Conservation (phyloP, 2,113 vertebrate species). For the Megatriorchis doriae region DNA sequence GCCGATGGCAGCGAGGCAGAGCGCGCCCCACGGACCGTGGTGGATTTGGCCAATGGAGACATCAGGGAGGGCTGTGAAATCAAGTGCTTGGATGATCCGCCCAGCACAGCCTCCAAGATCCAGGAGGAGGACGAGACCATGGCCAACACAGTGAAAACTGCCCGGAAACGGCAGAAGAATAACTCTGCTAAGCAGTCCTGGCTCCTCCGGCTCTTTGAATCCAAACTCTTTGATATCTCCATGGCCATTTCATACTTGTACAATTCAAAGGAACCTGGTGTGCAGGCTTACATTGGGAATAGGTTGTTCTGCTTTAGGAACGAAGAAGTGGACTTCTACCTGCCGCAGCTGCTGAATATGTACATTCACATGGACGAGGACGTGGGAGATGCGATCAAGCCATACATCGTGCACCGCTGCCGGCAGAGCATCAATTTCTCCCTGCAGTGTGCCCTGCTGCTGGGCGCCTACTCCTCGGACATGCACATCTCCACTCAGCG, state of each 20-base stretch:
- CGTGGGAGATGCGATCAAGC: slow-evolving; percentile 94
- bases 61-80: slow-evolving; percentile 18
- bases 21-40: not conserved
- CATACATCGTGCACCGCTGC: slow-evolving; percentile 96
- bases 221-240: slow-evolving; percentile 94
- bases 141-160: slow-evolving; percentile 67
- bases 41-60: slow-evolving; percentile 68
- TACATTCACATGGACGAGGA: slow-evolving; percentile 99
- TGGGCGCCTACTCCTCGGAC: slow-evolving; percentile 92
- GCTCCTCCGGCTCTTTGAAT: slow-evolving; percentile 93
- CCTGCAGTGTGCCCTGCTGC: slow-evolving; percentile 88
- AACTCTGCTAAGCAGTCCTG: slow-evolving; percentile 92
- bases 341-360: slow-evolving; percentile 96
- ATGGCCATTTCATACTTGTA: slow-evolving; percentile 98
- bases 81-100: slow-evolving; percentile 40
- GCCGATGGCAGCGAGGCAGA: not conserved
- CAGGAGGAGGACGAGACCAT: slow-evolving; percentile 68
- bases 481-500: slow-evolving; percentile 98
- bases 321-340: slow-evolving; percentile 92
- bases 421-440: slow-evolving; percentile 94
- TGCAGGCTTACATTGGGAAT: slow-evolving; percentile 97
- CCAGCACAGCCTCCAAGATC: slow-evolving; percentile 41
- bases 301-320: slow-evolving; percentile 89
- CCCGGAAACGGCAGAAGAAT: slow-evolving; percentile 80
- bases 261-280: slow-evolving; percentile 94